Evolutionary conservation across 53 echinoderm and acorn worm genomes (phyloP), one percentile per base, ranked within the genome.

Genomic region (Stichopus horrens): DNA sequence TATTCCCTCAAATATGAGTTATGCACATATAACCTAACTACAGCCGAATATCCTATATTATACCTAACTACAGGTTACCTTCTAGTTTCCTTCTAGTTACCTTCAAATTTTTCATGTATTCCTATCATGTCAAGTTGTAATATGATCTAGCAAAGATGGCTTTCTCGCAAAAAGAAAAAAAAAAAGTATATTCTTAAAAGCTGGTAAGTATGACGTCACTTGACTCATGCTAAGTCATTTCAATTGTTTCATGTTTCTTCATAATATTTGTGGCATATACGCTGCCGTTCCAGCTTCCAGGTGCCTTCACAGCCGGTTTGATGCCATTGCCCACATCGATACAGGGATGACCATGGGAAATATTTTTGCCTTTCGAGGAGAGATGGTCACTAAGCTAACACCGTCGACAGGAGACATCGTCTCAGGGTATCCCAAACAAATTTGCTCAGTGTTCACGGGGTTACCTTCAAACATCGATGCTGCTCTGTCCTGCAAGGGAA

Each of bases 391-490:
- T 6, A 82, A 21, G 10, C 21, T 82, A 55, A 82, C 83, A 6
- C 13, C 56, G 7, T 7, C 58, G 6, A 54, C 55, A 19, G 57
- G 57, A 55, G 60, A 63, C 14, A 60, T 59, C 23, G 63, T 14
- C 21, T 54, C 56, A 16, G 83, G 83, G 7, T 83, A 21, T 22
- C 83, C 83, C 8, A 59, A 9, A 22, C 65, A 7, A 5, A 63
- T 83, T 23, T 21, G 83, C 63, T 83, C 63, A 10, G 65, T 83
- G 8, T 83, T 83, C 83, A 4, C 5, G 1, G 83, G 83, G 4
- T 59, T 83, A 23, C 83, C 83, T 13, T 19, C 23, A 18, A 19
- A 59, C 59, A 5, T 83, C 8, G 83, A 83, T 60, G 83, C 83
- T 7, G 60, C 83, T 20, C 22, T 83, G 8, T 9, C 20, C 14